These are phyloP conservation scores for Anisognathus igniventris DNA, from an alignment of 2,797 vertebrate species.

Conservation along the genomic window DNA sequence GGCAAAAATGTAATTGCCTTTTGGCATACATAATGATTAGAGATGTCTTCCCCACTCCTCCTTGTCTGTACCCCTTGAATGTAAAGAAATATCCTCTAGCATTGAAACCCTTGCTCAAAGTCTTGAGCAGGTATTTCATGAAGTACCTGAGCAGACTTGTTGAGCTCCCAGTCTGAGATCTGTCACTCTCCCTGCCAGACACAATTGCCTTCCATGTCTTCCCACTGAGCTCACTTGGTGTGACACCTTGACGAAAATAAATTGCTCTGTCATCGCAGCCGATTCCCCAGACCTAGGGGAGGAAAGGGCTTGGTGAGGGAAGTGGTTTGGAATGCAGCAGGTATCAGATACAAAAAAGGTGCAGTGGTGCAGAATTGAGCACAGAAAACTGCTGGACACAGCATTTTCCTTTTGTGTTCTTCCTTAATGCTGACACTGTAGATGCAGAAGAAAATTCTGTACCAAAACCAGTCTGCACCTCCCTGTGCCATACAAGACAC, in stretches of 20 bases:
- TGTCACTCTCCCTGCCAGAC: conserved; percentile 82
- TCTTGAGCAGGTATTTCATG: neutral
- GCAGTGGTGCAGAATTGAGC: neutral
- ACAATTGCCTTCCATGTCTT: conserved; percentile 90
- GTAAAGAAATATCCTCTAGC: neutral
- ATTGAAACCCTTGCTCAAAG: neutral
- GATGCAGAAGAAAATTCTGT: neutral
- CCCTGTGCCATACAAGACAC: neutral
- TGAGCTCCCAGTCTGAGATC: conserved; percentile 86
- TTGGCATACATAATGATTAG: neutral
- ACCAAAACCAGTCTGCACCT: neutral
- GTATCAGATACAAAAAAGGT: neutral
- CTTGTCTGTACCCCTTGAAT: neutral
- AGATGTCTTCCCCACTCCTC: neutral
- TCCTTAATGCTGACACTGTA: neutral
- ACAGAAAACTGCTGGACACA: neutral
- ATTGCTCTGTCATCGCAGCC: conserved; percentile 84
- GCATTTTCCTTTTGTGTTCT: neutral
- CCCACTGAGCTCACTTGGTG: conserved; percentile 90
- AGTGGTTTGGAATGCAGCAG: neutral
- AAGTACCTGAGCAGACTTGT: conserved; percentile 85
- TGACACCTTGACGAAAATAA: conserved; percentile 92
- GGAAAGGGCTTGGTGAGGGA: neutral
- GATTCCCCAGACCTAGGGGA: conserved; percentile 88
- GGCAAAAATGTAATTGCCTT: neutral